Conservation (phyloP, 1,140 invertebrate genomes). For the Zaprionus gabonicus region DNA sequence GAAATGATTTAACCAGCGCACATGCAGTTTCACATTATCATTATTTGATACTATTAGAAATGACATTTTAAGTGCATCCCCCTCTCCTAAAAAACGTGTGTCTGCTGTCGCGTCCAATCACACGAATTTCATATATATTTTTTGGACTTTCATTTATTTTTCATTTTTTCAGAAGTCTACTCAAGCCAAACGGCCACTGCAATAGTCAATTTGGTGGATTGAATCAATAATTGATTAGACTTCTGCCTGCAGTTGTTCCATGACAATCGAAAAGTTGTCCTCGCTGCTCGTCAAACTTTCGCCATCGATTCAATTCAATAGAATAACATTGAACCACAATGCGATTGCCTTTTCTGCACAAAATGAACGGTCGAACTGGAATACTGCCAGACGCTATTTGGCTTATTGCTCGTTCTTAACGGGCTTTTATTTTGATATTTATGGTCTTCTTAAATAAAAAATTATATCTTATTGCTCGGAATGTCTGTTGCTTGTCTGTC, state of each 20-base stretch:
- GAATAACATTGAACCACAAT: conserved; percentile 19
- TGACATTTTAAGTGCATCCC: neutral
- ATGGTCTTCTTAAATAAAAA: neutral
- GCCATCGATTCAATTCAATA: conserved; percentile 21
- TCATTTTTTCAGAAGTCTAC: neutral
- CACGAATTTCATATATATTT: neutral
- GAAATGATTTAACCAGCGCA: neutral
- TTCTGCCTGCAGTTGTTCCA: neutral
- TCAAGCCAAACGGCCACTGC: conserved; percentile 5
- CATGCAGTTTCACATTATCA: neutral
- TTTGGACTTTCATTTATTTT: neutral
- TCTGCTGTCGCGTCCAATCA: neutral
- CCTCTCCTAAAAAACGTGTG: neutral
- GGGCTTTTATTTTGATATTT: neutral
- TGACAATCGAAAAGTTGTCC: conserved; percentile 12
- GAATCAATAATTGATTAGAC: conserved; percentile 43
- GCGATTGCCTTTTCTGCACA: neutral
- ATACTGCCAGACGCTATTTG: neutral
- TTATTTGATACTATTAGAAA: neutral
- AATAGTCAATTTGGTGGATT: conserved; percentile 38
- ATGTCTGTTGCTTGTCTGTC: neutral
- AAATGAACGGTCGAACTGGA: neutral
- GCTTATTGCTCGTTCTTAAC: conserved; percentile 8
- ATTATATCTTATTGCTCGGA: neutral
- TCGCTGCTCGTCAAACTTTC: conserved; percentile 20